Conservation (phyloP, 2,797 vertebrate species). For the Xiphophorus birchmanni region DNA sequence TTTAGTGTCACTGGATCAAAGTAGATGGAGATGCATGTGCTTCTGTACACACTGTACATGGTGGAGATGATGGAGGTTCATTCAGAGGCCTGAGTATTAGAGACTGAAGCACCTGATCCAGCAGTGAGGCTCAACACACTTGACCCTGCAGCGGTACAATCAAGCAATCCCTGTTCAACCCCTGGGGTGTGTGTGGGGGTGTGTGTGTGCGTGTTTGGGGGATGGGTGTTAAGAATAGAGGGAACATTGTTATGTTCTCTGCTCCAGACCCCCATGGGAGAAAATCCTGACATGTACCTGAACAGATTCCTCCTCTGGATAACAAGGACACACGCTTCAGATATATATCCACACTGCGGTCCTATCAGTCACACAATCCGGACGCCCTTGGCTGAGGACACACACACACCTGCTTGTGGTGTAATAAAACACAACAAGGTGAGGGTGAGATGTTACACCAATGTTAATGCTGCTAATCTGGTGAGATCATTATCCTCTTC, state of each 20-base stretch:
- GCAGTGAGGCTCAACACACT: conserved; percentile 68
- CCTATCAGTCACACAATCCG: conserved; percentile 53
- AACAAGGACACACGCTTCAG: conserved; percentile 71
- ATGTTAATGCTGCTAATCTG: conserved; percentile 75
- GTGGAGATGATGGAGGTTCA: conserved; percentile 37
- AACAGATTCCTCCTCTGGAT: conserved; percentile 67
- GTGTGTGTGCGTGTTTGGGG: conserved; percentile 31
- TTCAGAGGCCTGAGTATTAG: conserved; percentile 42
- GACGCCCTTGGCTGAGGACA: conserved; percentile 72
- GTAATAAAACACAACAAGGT: conserved; percentile 75
- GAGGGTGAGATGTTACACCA: conserved; percentile 64
- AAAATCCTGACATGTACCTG: conserved; percentile 63
- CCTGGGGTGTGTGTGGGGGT: conserved; percentile 39
- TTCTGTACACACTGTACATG: conserved; percentile 13
- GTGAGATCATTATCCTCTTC: conserved; percentile 62
- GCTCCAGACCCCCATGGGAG: conserved; percentile 62
- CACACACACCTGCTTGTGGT: conserved; percentile 21
- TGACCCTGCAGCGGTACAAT: conserved; percentile 76
- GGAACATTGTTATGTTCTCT: conserved; percentile 66
- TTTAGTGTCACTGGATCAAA: neutral
- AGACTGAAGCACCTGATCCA: conserved; percentile 73
- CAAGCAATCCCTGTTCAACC: conserved; percentile 66
- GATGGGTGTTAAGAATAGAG: conserved; percentile 54
- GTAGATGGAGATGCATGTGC: neutral
- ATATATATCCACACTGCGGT: conserved; percentile 49